Evolutionary conservation across 2,113 vertebrate species (phyloP).

Genomic region (Oryzias celebensis): DNA sequence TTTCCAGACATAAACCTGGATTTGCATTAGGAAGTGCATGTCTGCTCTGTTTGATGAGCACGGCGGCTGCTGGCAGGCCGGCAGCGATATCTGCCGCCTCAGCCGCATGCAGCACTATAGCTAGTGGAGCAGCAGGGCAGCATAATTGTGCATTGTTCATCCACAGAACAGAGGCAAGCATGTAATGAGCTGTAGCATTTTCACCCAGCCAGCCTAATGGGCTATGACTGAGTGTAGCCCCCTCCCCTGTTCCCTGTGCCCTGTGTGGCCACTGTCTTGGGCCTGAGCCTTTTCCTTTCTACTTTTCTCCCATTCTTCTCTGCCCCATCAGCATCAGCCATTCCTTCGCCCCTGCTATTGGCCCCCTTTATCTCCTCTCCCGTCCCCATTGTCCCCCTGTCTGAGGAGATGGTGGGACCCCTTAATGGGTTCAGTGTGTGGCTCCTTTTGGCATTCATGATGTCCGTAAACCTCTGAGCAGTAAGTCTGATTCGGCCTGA

Average conservation of each 20-base stretch:
- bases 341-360: constrained; percentile 64
- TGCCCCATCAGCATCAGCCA: constrained; percentile 49
- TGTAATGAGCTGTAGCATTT: constrained; percentile 80
- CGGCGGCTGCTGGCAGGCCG: constrained; percentile 54
- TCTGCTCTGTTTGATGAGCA: constrained; percentile 67
- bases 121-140: constrained; percentile 69
- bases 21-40: constrained; percentile 55
- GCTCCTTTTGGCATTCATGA: constrained; percentile 71
- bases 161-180: constrained; percentile 78
- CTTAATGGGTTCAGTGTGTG: constrained; percentile 64
- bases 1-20: constrained; percentile 64
- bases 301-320: constrained; percentile 33
- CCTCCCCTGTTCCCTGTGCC: constrained; percentile 44
- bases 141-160: constrained; percentile 81
- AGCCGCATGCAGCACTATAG: constrained; percentile 55
- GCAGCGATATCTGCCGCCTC: constrained; percentile 56
- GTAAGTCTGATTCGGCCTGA: constrained; percentile 61
- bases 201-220: constrained; percentile 77
- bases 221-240: constrained; percentile 70
- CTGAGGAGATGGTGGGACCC: constrained; percentile 64
- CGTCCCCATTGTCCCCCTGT: constrained; percentile 60
- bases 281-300: constrained; percentile 49
- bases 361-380: constrained; percentile 54
- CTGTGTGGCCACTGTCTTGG: constrained; percentile 55
- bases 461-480: constrained; percentile 50